Conservation (phyloP, 1,140 invertebrate genomes). For the Procambarus virginalis region DNA sequence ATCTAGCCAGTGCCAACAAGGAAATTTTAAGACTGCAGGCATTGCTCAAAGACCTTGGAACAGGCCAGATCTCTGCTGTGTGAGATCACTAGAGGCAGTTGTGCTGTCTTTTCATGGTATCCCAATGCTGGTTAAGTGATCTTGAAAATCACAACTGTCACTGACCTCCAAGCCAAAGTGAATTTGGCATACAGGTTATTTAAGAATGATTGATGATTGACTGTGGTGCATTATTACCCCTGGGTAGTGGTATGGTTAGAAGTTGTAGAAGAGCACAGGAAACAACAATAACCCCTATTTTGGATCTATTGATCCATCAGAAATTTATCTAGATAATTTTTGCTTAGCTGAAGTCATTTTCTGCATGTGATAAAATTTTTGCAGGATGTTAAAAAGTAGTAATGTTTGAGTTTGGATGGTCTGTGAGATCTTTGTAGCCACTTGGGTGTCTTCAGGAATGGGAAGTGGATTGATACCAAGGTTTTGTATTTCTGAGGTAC, state of each 20-base stretch:
- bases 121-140: not conserved
- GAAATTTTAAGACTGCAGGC: conserved; percentile 88
- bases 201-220: conserved; percentile 4
- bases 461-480: conserved; percentile 43
- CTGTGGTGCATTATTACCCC: not conserved
- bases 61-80: conserved; percentile 70
- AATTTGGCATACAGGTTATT: conserved; percentile 23
- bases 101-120: not conserved
- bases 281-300: not conserved
- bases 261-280: not conserved
- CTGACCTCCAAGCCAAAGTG: conserved; percentile 3
- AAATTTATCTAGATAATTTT: not conserved
- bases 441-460: not conserved
- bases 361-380: not conserved
- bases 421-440: not conserved
- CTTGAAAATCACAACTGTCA: not conserved
- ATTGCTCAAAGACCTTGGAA: conserved; percentile 81
- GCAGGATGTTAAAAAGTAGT: not conserved
- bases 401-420: not conserved
- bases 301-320: not conserved
- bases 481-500: conserved; percentile 32
- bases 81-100: conserved; percentile 39
- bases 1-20: conserved; percentile 85
- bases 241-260: conserved; percentile 6
- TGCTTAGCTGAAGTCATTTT: conserved; percentile 27